Percentiles rank a stretch among this genome's conserved stretches.
phyloP scores from a whole-genome alignment of 2,113 vertebrate species.

The Tiliqua scincoides region DNA sequence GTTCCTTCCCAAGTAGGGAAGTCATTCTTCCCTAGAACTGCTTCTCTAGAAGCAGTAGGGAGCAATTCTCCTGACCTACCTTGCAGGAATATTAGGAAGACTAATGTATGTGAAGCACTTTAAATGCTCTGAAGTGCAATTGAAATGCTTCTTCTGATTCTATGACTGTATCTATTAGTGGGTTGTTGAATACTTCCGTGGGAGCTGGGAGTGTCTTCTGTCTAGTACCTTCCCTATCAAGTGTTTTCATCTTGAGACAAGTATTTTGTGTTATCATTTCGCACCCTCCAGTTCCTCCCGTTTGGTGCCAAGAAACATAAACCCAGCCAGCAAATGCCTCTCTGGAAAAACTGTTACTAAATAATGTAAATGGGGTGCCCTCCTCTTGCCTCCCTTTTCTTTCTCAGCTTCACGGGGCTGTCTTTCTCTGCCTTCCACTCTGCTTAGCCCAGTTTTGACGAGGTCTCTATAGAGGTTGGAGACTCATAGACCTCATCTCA shows the following conservation, averaged over 20 bases:
- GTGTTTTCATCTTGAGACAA: constrained; percentile 16
- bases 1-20: too few relatives aligned
- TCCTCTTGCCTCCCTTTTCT: not conserved
- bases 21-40: too few relatives aligned
- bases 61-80: not conserved
- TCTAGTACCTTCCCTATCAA: not conserved
- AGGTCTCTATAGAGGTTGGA: fast-evolving
- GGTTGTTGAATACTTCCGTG: not conserved
- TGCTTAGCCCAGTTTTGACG: not conserved
- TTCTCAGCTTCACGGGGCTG: not conserved
- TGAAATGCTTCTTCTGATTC: not conserved
- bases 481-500: not conserved
- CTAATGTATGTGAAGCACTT: not conserved
- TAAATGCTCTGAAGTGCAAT: not conserved
- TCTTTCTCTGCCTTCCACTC: not conserved
- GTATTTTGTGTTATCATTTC: not conserved
- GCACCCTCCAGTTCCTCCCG: not conserved
- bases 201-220: constrained; percentile 25
- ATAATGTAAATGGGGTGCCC: not conserved
- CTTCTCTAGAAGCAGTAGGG: not conserved
- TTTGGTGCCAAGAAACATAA: constrained; percentile 5
- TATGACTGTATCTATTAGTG: too few relatives aligned
- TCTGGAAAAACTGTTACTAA: not conserved
- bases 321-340: not conserved
- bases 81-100: not conserved